Percentiles rank a stretch among this genome's conserved stretches.
These are phyloP conservation scores for Gymnobelideus leadbeateri DNA, from an alignment of 2,113 vertebrate genomes.

Conservation along the genomic window DNA sequence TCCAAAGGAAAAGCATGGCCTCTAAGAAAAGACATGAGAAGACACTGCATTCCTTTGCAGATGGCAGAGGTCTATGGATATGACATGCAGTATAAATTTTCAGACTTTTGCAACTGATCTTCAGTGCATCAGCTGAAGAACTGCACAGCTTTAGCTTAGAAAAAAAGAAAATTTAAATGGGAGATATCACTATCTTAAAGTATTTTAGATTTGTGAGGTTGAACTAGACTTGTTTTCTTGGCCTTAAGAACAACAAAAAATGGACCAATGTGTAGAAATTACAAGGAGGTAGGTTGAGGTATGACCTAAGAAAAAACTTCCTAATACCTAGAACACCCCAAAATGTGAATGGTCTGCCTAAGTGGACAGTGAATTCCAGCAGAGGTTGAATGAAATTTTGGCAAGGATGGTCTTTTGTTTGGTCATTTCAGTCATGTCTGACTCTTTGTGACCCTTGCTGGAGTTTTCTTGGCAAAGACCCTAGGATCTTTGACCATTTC, in stretches of 20 bases:
- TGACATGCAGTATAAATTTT: not conserved
- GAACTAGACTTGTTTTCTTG: not conserved
- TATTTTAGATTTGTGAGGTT: not conserved
- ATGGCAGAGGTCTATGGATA: not conserved
- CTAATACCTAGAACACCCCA: not conserved
- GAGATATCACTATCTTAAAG: not conserved
- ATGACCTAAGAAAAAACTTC: not conserved
- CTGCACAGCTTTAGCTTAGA: not conserved
- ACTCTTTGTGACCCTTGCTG: not conserved
- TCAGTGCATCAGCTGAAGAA: no score
- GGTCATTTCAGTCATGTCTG: not conserved
- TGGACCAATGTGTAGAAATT: not conserved
- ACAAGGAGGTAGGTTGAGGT: not conserved
- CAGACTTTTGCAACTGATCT: no score
- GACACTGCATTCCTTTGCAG: not conserved
- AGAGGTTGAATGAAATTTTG: not conserved
- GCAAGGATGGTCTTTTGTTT: not conserved
- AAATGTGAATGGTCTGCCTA: not conserved
- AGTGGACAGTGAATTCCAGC: not conserved
- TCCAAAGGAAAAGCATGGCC: not conserved
- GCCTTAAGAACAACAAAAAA: not conserved
- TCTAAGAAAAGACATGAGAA: not conserved
- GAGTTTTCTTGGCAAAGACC: no score
- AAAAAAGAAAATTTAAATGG: not conserved
- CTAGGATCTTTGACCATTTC: not conserved